Evolutionary conservation across 2,888 invertebrate genomes (phyloP), one percentile per base, ranked within the genome.

Genomic region (Amphipyra tragopoginis): DNA sequence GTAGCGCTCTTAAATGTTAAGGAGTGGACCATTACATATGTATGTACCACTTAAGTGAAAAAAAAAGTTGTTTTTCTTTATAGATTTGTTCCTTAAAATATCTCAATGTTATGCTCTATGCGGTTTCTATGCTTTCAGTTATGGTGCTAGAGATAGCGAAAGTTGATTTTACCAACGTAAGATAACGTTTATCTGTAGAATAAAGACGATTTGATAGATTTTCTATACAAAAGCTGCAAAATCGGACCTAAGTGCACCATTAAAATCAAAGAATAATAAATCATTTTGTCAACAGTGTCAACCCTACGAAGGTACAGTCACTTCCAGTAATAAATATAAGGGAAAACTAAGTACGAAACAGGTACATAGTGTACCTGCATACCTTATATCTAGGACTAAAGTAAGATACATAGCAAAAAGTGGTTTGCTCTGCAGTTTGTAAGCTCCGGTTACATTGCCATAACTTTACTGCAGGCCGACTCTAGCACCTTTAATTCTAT

Each of bases 401-500:
- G 62, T 62, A 72, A 61, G 71, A 71, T 66, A 64, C 61, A 56
- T 50, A 44, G 72, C 79, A 87, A 88, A 87, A 87, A 87, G 82
- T 82, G 65, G 84, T 84, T 81, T 71, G 51, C 48, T 65, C 43
- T 51, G 60, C 47, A 70, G 70, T 55, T 21, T 74, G 73, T 74
- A 59, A 61, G 68, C 70, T 74, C 69, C 53, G 60, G 73, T 75
- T 66, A 77, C 70, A 75, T 72, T 75, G 68, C 83, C 78, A 84
- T 85, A 82, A 80, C 77, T 82, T 77, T 65, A 61, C 73, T 56
- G 49, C 74, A 64, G 52, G 33, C 54, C 36, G 57, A 64, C 75
- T 75, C 68, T 75, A 82, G 79, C 80, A 80, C 75, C 75, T 80
- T 81, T 82, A 77, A 78, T 80, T 80, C 73, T 79, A 77, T 83